Evolutionary conservation across 1,140 invertebrate genomes (phyloP).

Genomic region (Pachyrhynchus sulphureomaculatus): DNA sequence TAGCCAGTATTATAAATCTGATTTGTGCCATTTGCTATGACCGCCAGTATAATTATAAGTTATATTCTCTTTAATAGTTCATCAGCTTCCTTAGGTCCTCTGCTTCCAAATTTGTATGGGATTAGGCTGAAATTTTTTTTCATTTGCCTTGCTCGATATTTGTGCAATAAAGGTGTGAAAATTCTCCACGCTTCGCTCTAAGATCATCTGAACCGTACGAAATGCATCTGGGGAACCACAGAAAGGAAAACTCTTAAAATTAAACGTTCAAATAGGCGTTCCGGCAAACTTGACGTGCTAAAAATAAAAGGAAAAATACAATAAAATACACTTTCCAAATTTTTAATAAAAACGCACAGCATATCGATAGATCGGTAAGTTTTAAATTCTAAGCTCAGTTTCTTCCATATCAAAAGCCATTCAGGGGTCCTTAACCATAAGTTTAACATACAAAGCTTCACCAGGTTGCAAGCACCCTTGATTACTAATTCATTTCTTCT

Average conservation of each 20-base stretch:
- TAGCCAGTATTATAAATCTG: neutral
- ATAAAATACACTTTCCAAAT: too few relatives aligned
- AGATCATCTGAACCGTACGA: conserved; percentile 96
- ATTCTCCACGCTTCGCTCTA: conserved; percentile 97
- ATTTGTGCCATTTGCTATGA: conserved; percentile 87
- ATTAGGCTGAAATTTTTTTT: conserved; percentile 74
- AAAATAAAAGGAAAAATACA: conserved; percentile 53
- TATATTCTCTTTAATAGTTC: conserved; percentile 71
- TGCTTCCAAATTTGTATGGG: conserved; percentile 82
- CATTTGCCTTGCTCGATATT: conserved; percentile 83
- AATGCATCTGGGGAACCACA: conserved; percentile 98
- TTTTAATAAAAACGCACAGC: conserved; percentile 66
- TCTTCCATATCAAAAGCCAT: conserved; percentile 96
- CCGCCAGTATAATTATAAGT: conserved; percentile 93
- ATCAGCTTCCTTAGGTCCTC: conserved; percentile 90
- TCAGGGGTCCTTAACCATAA: conserved; percentile 98
- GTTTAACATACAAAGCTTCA: conserved; percentile 97
- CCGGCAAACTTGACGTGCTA: conserved; percentile 87
- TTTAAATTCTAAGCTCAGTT: conserved; percentile 97
- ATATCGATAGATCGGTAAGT: conserved; percentile 90
- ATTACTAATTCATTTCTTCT: conserved; percentile 98
- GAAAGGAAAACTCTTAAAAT: conserved; percentile 96
- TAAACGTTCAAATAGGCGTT: conserved; percentile 96
- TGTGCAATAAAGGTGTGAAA: conserved; percentile 92
- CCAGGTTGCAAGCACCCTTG: conserved; percentile 96